Conservation (phyloP, 2,113 vertebrate genomes). For the Eptesicus fuscus region DNA sequence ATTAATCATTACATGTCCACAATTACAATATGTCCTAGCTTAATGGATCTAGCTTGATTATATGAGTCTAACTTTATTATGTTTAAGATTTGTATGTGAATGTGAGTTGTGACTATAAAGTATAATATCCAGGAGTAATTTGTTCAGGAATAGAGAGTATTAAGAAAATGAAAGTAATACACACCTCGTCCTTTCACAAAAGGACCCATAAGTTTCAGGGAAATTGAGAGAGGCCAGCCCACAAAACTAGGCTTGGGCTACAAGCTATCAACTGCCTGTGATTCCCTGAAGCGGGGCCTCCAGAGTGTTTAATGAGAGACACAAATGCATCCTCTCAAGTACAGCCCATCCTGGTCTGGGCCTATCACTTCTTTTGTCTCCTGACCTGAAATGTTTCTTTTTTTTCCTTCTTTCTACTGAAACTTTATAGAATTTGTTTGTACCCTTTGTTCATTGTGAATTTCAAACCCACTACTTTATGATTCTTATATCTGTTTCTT, state of each 20-base stretch:
- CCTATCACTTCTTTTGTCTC: background rate
- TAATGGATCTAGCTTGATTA: background rate
- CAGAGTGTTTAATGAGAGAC: no score
- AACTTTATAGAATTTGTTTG: background rate
- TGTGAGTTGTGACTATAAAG: background rate
- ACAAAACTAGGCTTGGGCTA: background rate
- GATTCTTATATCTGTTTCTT: background rate
- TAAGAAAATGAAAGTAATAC: background rate
- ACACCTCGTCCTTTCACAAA: background rate
- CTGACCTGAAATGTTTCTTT: background rate
- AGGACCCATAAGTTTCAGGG: background rate
- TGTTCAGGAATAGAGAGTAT: background rate
- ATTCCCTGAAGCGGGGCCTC: background rate
- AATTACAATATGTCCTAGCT: background rate
- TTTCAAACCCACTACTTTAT: background rate
- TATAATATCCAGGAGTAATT: background rate
- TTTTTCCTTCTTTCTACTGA: background rate
- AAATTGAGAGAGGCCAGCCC: background rate
- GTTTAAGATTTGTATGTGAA: background rate
- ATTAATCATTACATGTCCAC: background rate
- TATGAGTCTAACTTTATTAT: background rate
- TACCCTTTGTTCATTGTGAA: background rate
- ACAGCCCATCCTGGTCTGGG: background rate
- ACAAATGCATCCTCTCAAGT: background rate
- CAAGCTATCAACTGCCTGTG: no score